Percentiles rank a stretch among this genome's conserved stretches.
These are phyloP conservation scores for Paratrypauchen microcephalus DNA, from an alignment of 2,797 vertebrate species.

Conservation along the genomic window DNA sequence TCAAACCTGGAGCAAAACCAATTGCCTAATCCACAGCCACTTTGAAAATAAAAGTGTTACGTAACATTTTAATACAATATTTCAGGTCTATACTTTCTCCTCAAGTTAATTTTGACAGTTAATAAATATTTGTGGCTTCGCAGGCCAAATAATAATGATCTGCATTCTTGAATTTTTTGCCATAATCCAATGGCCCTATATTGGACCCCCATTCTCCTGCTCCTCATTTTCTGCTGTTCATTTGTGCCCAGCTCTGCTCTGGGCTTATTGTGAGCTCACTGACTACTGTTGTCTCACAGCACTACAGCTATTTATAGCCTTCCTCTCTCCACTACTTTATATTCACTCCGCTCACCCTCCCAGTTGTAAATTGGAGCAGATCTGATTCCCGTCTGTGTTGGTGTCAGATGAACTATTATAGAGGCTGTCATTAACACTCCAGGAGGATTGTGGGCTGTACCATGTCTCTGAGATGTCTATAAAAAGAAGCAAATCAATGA, in stretches of 20 bases:
- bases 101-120: too few species aligned
- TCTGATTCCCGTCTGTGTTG: slow-evolving; percentile 32
- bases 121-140: too few species aligned
- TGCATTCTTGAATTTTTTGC: too few species aligned
- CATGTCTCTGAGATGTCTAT: neutral
- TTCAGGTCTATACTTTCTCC: too few species aligned
- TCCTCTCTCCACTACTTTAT: slow-evolving; percentile 65
- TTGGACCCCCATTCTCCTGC: slow-evolving; percentile 36
- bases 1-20: too few species aligned
- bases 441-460: slow-evolving; percentile 5
- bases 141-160: too few species aligned
- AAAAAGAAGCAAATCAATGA: neutral
- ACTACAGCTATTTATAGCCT: slow-evolving; percentile 72
- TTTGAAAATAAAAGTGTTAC: too few species aligned
- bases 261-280: slow-evolving; percentile 58
- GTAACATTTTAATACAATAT: too few species aligned
- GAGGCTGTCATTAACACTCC: slow-evolving; percentile 34
- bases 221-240: slow-evolving; percentile 48
- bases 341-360: slow-evolving; percentile 63
- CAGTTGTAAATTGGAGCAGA: slow-evolving; percentile 62
- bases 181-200: too few species aligned
- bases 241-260: slow-evolving; percentile 37
- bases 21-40: too few species aligned
- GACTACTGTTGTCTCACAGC: slow-evolving; percentile 61
- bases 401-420: slow-evolving; percentile 29